Conservation (phyloP, 2,888 invertebrate species). For the Erebia palarica region DNA sequence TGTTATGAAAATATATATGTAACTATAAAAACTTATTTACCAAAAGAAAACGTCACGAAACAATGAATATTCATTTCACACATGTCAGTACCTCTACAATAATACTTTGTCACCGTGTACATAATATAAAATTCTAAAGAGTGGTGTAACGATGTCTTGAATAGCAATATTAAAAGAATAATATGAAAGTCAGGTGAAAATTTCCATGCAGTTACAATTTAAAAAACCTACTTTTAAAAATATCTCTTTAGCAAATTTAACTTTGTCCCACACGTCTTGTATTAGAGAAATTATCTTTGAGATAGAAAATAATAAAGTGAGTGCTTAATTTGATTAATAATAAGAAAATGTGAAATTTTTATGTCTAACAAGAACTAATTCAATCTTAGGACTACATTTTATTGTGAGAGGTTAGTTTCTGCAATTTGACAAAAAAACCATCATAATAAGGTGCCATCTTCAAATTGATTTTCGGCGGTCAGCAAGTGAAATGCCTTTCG, state of each 20-base stretch:
- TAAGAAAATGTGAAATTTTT: no score
- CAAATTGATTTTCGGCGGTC: no score
- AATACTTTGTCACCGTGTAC: slow-evolving; percentile 14
- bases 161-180: slow-evolving; percentile 14
- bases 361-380: no score
- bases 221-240: slow-evolving; percentile 1
- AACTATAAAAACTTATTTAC: slow-evolving; percentile 61
- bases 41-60: slow-evolving; percentile 56
- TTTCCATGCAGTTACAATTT: background rate
- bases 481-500: no score
- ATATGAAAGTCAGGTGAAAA: slow-evolving; percentile 20
- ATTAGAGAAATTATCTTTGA: background rate
- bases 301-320: background rate
- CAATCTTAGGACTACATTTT: no score
- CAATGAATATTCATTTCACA: slow-evolving; percentile 62
- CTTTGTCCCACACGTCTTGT: background rate
- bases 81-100: slow-evolving; percentile 6
- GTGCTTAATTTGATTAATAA: no score
- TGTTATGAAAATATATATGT: slow-evolving; percentile 55
- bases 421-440: no score
- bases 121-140: slow-evolving; percentile 8
- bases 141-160: slow-evolving; percentile 13
- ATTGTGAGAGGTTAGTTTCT: no score
- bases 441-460: no score
- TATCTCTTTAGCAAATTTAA: background rate